Percentiles rank a stretch among this genome's conserved stretches.
Conservation (phyloP, 2,113 vertebrate species). For the Microcebus tavaratra region DNA sequence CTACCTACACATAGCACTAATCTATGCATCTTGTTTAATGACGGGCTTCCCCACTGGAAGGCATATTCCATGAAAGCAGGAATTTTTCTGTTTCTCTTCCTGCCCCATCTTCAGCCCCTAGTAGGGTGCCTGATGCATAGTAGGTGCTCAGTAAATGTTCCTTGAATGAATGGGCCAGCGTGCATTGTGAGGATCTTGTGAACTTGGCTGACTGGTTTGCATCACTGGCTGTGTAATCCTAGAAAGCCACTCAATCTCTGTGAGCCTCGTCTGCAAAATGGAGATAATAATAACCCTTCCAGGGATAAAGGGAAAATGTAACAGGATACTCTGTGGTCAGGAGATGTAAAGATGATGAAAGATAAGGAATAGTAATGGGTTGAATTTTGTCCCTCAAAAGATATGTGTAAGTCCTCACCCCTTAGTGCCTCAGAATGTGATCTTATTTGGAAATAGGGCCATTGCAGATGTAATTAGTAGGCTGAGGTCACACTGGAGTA, state of each 20-base stretch:
- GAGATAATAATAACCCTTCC: not conserved
- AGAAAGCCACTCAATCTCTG: not conserved
- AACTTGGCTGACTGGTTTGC: not conserved
- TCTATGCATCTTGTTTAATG: constrained; percentile 53
- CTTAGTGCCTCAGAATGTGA: not conserved
- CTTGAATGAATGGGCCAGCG: not conserved
- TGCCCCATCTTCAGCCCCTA: not conserved
- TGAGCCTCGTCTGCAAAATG: not conserved
- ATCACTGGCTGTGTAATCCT: not conserved
- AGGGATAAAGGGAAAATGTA: no score
- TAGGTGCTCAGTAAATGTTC: not conserved
- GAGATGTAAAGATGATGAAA: not conserved
- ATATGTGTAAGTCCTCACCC: not conserved
- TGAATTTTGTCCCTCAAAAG: not conserved
- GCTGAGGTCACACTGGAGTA: not conserved
- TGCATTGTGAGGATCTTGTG: no score
- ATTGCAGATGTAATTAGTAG: not conserved
- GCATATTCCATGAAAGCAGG: constrained; percentile 42
- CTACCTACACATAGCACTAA: not conserved
- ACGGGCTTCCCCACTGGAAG: constrained; percentile 54
- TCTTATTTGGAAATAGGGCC: not conserved
- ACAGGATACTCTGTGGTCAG: not conserved
- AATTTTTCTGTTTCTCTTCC: constrained; percentile 52
- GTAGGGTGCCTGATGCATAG: not conserved
- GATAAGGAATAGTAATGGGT: not conserved